phyloP scores from a whole-genome alignment of 2,113 vertebrate genomes.

The Pongo pygmaeus region DNA sequence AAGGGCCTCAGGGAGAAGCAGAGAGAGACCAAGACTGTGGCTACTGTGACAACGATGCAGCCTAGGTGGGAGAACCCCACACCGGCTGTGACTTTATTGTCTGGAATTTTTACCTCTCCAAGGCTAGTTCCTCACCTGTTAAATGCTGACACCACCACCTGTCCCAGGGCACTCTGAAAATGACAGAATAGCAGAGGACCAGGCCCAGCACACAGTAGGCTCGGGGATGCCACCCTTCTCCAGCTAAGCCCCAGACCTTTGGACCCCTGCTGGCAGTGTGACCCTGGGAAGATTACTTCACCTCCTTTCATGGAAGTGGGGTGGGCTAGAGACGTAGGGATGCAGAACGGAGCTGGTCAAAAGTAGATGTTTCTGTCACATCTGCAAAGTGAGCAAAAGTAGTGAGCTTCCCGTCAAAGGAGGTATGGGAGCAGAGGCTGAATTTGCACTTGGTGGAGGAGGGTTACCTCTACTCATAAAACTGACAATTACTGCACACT shows the following conservation, averaged over 20 bases:
- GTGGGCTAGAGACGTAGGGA: background rate
- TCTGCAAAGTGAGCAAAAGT: background rate
- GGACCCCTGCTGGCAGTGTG: background rate
- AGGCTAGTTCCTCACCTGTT: background rate
- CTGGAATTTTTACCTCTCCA: background rate
- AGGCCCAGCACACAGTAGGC: background rate
- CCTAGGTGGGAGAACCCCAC: background rate
- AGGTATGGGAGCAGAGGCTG: background rate
- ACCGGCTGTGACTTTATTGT: background rate
- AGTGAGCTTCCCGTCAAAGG: background rate
- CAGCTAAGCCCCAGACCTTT: background rate
- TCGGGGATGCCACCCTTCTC: background rate
- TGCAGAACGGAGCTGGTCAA: background rate
- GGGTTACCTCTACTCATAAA: too few relatives aligned
- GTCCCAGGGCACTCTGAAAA: background rate
- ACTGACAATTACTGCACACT: background rate
- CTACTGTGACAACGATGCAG: background rate
- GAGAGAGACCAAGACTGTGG: background rate
- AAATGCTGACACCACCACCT: background rate
- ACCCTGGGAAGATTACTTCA: background rate
- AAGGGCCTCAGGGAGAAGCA: background rate
- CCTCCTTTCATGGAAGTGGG: background rate
- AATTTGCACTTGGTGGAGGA: background rate
- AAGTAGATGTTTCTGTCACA: background rate
- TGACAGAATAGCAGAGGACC: background rate